These are phyloP conservation scores for Phorcus lineatus DNA, from an alignment of 2,888 invertebrate species.

Conservation along the genomic window DNA sequence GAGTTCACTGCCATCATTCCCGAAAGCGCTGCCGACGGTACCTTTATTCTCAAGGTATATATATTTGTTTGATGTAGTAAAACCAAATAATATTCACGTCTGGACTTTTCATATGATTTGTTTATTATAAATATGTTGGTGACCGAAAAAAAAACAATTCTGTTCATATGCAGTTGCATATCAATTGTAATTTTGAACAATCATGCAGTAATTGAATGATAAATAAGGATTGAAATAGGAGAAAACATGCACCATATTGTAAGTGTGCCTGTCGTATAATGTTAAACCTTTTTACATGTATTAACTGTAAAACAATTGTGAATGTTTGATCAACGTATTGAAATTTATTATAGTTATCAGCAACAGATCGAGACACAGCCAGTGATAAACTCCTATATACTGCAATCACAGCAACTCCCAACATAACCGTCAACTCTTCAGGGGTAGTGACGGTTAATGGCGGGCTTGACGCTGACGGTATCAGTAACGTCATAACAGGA, in stretches of 20 bases:
- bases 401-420: not conserved
- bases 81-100: not conserved
- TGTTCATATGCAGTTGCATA: no score
- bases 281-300: no score
- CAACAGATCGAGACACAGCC: slow-evolving; percentile 28
- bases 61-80: not conserved
- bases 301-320: no score
- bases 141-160: no score
- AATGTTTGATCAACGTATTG: not conserved
- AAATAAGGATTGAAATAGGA: no score
- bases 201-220: no score
- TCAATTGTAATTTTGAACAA: no score
- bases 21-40: slow-evolving; percentile 31
- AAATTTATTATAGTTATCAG: slow-evolving; percentile 9
- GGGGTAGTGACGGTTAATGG: not conserved
- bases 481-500: slow-evolving; percentile 3
- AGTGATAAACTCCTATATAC: slow-evolving; percentile 19
- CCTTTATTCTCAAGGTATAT: slow-evolving; percentile 7
- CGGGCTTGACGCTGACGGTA: slow-evolving; percentile 32
- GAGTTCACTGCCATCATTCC: slow-evolving; percentile 34
- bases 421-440: not conserved
- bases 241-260: no score
- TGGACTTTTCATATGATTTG: not conserved
- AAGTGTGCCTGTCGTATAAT: no score
- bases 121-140: not conserved